Percentiles rank a stretch among this genome's conserved stretches.
Evolutionary conservation across 1,140 invertebrate species (phyloP).

Genomic region (Dendrolimus punctatus): DNA sequence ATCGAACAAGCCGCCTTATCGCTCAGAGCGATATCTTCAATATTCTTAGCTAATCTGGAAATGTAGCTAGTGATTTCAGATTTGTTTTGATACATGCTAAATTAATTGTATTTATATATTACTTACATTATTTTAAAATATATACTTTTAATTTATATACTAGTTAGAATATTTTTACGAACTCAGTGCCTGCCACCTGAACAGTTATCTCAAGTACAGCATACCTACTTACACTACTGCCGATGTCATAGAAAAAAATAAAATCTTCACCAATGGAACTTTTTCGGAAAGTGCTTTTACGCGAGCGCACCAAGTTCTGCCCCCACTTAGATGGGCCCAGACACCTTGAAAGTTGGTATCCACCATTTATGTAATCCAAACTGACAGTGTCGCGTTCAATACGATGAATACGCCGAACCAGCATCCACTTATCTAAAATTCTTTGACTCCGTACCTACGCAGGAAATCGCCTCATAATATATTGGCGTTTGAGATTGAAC

Average conservation of each 20-base stretch:
- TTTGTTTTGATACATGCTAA: too few relatives aligned
- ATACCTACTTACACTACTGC: slow-evolving; percentile 2
- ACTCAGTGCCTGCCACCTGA: neutral
- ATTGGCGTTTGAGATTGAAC: slow-evolving; percentile 66
- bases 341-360: slow-evolving; percentile 33
- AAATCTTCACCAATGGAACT: slow-evolving; percentile 24
- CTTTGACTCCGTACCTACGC: slow-evolving; percentile 52
- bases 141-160: too few relatives aligned
- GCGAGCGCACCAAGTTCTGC: slow-evolving; percentile 33
- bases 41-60: too few relatives aligned
- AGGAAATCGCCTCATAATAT: slow-evolving; percentile 61
- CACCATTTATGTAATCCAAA: slow-evolving; percentile 28
- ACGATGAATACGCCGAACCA: slow-evolving; percentile 46
- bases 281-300: slow-evolving; percentile 35
- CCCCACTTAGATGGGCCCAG: slow-evolving; percentile 27
- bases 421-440: slow-evolving; percentile 53
- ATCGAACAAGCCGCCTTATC: too few relatives aligned
- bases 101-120: too few relatives aligned
- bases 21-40: too few relatives aligned
- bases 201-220: too few relatives aligned
- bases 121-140: too few relatives aligned
- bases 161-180: slow-evolving; percentile 2
- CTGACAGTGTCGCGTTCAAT: slow-evolving; percentile 28
- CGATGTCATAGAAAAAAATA: slow-evolving; percentile 18
- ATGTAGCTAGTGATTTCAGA: too few relatives aligned